Evolutionary conservation across 2,888 invertebrate species (phyloP).

Genomic region (Nudaria mundana): DNA sequence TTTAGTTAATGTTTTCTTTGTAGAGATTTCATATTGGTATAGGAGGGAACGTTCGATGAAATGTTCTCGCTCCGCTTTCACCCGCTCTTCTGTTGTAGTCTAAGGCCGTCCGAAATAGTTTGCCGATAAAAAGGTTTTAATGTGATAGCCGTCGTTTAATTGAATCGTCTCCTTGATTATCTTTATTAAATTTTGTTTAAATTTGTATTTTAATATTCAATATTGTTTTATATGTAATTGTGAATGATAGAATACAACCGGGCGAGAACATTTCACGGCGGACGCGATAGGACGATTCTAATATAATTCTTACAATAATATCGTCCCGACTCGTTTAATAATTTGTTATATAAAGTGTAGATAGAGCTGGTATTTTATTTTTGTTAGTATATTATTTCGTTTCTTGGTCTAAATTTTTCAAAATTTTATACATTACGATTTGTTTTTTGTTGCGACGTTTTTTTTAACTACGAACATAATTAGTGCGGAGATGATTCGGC

Average conservation of each 20-base stretch:
- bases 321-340: constrained; percentile 76
- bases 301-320: constrained; percentile 81
- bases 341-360: constrained; percentile 73
- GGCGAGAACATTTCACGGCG: constrained; percentile 60
- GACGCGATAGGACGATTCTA: constrained; percentile 73
- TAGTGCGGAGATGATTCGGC: constrained; percentile 29
- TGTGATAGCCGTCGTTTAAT: constrained; percentile 15
- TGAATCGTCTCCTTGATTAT: constrained; percentile 20
- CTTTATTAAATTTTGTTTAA: too few species aligned
- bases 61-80: constrained; percentile 52
- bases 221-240: too few species aligned
- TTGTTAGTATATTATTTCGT: constrained; percentile 70
- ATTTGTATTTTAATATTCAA: too few species aligned
- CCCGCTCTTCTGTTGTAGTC: constrained; percentile 14
- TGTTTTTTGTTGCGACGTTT: constrained; percentile 51
- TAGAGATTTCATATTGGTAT: constrained; percentile 71
- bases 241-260: too few species aligned
- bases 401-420: constrained; percentile 55
- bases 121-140: constrained; percentile 12
- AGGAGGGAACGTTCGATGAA: constrained; percentile 56
- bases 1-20: constrained; percentile 77
- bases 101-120: constrained; percentile 11
- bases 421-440: constrained; percentile 47
- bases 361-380: constrained; percentile 68
- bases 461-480: constrained; percentile 37